Percentiles rank a stretch among this genome's conserved stretches.
Conservation (phyloP, 2,113 vertebrate genomes). For the Menura novaehollandiae region DNA sequence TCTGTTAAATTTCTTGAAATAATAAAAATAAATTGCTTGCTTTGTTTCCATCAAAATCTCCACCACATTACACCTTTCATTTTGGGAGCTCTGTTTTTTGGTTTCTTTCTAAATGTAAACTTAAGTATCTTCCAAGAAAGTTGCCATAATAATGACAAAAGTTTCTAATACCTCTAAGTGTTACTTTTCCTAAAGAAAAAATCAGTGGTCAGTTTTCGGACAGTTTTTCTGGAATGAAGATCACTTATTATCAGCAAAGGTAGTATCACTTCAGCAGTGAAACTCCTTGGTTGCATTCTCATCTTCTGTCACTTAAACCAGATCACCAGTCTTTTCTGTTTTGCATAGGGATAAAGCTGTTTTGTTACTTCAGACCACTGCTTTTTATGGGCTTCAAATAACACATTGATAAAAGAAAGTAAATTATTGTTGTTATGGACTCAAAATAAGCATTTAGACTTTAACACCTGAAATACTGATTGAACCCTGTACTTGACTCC, state of each 20-base stretch:
- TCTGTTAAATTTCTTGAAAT: not conserved
- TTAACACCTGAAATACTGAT: not conserved
- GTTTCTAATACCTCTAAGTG: not conserved
- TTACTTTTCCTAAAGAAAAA: not conserved
- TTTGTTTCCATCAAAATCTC: not conserved
- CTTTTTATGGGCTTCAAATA: not conserved
- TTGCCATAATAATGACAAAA: not conserved
- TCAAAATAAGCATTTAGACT: not conserved
- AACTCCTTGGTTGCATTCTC: not conserved
- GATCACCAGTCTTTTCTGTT: not conserved
- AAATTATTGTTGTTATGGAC: not conserved
- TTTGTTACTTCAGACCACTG: not conserved
- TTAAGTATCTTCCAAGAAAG: not conserved
- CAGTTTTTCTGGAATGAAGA: not conserved
- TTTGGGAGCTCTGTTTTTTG: not conserved
- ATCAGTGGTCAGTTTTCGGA: not conserved
- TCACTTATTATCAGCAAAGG: not conserved
- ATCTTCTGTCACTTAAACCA: not conserved
- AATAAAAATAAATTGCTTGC: not conserved
- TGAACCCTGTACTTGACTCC: not conserved
- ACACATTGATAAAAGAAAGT: not conserved
- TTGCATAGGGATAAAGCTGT: not conserved
- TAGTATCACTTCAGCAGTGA: not conserved
- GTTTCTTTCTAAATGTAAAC: not conserved
- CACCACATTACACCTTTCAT: fast-evolving